Evolutionary conservation across 2,888 invertebrate species (phyloP), one percentile per base, ranked within the genome.

Genomic region (Acleris laterana): DNA sequence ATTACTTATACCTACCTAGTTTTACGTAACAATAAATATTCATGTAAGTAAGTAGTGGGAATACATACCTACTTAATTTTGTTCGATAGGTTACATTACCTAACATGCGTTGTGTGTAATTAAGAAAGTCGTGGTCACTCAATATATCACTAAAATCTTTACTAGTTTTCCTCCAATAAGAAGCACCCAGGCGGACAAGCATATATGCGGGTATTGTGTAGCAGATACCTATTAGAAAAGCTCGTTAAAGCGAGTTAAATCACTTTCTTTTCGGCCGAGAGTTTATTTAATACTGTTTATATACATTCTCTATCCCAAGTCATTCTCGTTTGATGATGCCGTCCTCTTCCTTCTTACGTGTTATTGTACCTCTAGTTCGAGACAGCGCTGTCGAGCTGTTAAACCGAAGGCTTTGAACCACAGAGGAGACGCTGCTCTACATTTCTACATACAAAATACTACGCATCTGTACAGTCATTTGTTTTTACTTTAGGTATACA

Each of bases 261-360:
- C 83, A 83, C 87, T 88, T 88, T 89, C 88, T 84, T 87, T 88
- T 84, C 77, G 78, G 74, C 70, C 77, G 77, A 77, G 78, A 71
- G 58, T 48, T 58, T 59, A 59, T 44, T 56, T 32, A 5, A 16
- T 22, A 44, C 56, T 44, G 44, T 46, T 42, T n/a, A 48, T 32
- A 17, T 46, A 32, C 50, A 46, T 63, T 52, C 49, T 44, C 42
- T 65, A 50, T 28, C 49, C 53, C 32, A 60, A 44, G 44, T 55
- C 38, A 60, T 42, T 63, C 42, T 42, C 55, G 64, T 55, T 25
- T 38, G 49, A 49, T 20, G 32, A 22, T 56, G 55, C 60, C 60
- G 55, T 65, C 60, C 42, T 46, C 50, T 60, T 65, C 65, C 19
- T 53, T 60, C 55, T 25, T 32, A 60, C 25, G 9, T 17, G 3